Conservation (phyloP, 1,140 invertebrate genomes). For the Pissodes strobi region DNA sequence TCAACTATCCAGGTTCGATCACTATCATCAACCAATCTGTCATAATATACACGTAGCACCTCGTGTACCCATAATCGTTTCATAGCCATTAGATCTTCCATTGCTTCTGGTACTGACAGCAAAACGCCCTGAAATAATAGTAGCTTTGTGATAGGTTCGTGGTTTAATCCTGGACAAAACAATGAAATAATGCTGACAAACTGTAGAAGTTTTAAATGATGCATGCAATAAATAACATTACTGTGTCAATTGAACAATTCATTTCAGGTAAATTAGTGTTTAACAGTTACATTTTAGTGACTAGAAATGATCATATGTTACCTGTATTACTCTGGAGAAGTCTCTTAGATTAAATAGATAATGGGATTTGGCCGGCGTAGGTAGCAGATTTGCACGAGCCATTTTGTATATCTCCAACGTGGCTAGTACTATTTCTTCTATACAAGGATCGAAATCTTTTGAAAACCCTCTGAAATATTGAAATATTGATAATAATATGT, state of each 20-base stretch:
- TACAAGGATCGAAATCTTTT: constrained; percentile 92
- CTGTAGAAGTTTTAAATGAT: too few species aligned
- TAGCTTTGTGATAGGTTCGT: too few species aligned
- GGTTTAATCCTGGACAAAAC: too few species aligned
- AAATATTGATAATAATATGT: not conserved
- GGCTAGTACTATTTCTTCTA: constrained; percentile 84
- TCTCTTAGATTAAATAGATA: constrained; percentile 95
- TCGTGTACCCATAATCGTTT: constrained; percentile 95
- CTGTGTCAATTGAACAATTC: too few species aligned
- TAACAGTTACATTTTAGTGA: not conserved
- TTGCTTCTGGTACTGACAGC: constrained; percentile 89
- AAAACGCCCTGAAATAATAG: constrained; percentile 75
- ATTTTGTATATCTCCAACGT: constrained; percentile 88
- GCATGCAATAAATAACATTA: not conserved
- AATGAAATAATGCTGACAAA: too few species aligned
- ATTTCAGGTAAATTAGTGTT: not conserved
- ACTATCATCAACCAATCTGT: constrained; percentile 81
- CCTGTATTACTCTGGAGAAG: constrained; percentile 90
- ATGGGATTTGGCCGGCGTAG: constrained; percentile 89
- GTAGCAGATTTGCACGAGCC: constrained; percentile 79
- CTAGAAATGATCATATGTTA: constrained; percentile 42
- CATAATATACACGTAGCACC: constrained; percentile 90
- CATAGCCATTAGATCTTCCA: constrained; percentile 83
- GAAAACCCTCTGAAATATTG: constrained; percentile 85
- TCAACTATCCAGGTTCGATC: constrained; percentile 84